Evolutionary conservation across 2,113 vertebrate genomes (phyloP), one percentile per base, ranked within the genome.

Genomic region (Stomatorhinus ivindoensis): DNA sequence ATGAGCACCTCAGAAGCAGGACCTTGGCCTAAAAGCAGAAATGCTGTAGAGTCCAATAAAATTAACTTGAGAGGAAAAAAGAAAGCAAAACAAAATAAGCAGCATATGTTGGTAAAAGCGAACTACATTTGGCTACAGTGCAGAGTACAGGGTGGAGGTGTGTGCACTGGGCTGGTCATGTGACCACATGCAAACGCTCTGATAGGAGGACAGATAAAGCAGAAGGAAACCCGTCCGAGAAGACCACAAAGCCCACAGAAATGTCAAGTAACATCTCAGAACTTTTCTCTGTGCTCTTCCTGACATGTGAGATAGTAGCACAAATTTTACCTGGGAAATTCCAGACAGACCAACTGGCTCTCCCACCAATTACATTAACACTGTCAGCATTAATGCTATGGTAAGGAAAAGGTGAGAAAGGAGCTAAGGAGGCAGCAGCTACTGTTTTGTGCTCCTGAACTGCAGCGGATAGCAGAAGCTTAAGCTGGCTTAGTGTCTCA

Each of bases 171-270:
- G 21, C 24, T 44, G 42, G 82, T 44, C 42, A 84, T 84, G 82
- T 84, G 82, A 84, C 21, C 24, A 47, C 1, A 9, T 47, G 42
- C 21, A 17, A 80, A 31, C 2, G 44, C 50, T 87, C 85, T 53
- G 31, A 55, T 87, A 50, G 85, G 85, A 11, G 24, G 21, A 87
- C 5, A 53, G 27, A 53, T 31, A 87, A 53, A 87, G 50, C 85
- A 87, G 85, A 87, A 87, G 85, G 85, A 87, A 87, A 53, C 50
- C 31, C 13, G 1, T 19, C n/a, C 1, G 17, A 31, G 48, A 53
- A 53, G 85, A 31, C 50, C 85, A 55, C 85, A 53, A 31, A 87
- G 55, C 85, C 85, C 85, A 87, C 47, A 87, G 13, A 87, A 87
- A 87, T 51, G 85, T 87, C 85, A 87, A 19, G 50, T 50, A 48